Conservation (phyloP, 2,113 vertebrate species). For the Apus apus region DNA sequence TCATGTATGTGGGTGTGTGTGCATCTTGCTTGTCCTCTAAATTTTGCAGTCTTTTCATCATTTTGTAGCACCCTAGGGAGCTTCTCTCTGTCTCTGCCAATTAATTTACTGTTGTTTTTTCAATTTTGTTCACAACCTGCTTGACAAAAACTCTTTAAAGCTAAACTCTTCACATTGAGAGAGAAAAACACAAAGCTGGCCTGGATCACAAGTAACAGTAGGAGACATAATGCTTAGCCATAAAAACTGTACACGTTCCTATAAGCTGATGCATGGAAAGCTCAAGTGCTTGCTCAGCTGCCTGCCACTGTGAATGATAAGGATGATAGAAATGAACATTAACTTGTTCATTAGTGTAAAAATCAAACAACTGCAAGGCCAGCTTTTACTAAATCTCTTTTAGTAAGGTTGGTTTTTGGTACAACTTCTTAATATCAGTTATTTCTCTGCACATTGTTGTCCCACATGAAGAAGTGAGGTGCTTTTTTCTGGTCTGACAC, state of each 20-base stretch:
- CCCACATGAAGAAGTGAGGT: background rate
- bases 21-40: background rate
- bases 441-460: background rate
- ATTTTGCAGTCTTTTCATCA: background rate
- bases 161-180: background rate
- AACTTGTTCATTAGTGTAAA: conserved; percentile 45
- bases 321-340: conserved; percentile 15
- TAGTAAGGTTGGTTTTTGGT: background rate
- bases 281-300: conserved; percentile 57
- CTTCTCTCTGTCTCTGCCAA: conserved; percentile 3
- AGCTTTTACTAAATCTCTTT: background rate
- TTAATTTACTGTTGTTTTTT: conserved; percentile 43
- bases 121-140: conserved; percentile 7
- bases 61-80: conserved; percentile 1
- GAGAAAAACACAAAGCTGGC: background rate
- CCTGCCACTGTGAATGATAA: conserved; percentile 40
- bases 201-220: conserved; percentile 15
- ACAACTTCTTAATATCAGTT: background rate
- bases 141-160: background rate
- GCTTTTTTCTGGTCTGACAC: background rate
- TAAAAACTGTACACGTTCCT: background rate
- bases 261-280: conserved; percentile 43
- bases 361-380: background rate
- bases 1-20: background rate
- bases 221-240: conserved; percentile 49